Base-by-base conservation (phyloP, 2,113 vertebrate genomes). In the Cranoglanis bouderius region DNA sequence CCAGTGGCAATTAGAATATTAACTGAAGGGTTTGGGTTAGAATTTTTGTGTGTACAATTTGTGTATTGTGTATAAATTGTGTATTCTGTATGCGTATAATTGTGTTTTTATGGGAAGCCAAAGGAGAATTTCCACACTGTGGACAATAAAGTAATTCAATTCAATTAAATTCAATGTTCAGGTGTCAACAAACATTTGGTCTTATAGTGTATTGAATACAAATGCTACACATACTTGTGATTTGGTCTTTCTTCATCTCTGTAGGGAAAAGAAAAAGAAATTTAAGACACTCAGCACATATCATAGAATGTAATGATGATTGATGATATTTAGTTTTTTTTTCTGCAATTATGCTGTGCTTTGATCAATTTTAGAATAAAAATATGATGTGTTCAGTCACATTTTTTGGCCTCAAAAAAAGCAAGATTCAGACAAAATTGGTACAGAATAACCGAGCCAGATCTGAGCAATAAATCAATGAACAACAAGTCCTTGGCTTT, bases 231-330 rank as follows among this genome's bases (percentile, higher is more conserved):
- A 98, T 96, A 99, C 98, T 97, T 93, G 98, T 98, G 89, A 97
- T 92, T 93, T 97, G 95, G 92, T 97, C 97, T 93, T 94, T 97
- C 92, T 96, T 96, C 90, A 97, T 95, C 92, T 97, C 98, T 99
- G 96, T 92, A 92, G 57, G 93, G 74, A 85, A 93, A 95, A 90
- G 87, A 89, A 21, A 94, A 90, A 49, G 86, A 35, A 4, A 53
- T 49, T 67, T 24, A 26, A 74, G 2, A 75, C 19, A 46, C 14
- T 65, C 67, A 85, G 53, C 38, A 86, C 51, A 46, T 63, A 75
- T 51, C 18, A 63, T 40, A 61, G 40, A 46, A 61, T 21, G 51
- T 85, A 85, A 35, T 72, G 49, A 72, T 32, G 38, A 72, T 51
- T 55, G 84, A 85, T 63, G 46, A 55, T 32, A 81, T 53, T 78